phyloP scores from a whole-genome alignment of 92 coral and sea anemone genomes.

The Phenganax marumi region DNA sequence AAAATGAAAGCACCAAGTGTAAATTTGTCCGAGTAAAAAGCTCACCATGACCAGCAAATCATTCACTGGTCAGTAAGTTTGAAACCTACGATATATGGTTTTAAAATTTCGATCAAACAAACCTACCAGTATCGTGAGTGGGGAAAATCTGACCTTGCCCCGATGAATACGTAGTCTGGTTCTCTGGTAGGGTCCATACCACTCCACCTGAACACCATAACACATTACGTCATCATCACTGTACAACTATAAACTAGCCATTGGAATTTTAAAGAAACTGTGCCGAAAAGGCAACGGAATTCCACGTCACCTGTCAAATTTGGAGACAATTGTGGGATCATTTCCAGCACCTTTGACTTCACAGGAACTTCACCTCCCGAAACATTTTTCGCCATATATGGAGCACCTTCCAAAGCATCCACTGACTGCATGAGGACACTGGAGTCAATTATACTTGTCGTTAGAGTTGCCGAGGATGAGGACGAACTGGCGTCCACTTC shows the following conservation, averaged over 20 bases:
- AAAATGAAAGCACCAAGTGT: too few species aligned
- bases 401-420: constrained; percentile 43
- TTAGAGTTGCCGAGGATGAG: constrained; percentile 44
- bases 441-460: constrained; percentile 54
- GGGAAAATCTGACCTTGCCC: constrained; percentile 20
- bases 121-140: constrained; percentile 20
- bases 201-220: constrained; percentile 20
- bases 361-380: neutral
- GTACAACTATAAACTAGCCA: neutral
- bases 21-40: too few species aligned
- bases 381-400: constrained; percentile 8
- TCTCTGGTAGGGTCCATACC: constrained; percentile 38
- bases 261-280: neutral
- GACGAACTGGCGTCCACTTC: constrained; percentile 34
- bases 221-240: neutral
- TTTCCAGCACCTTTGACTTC: constrained; percentile 3
- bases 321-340: constrained; percentile 36
- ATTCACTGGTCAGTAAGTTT: too few species aligned
- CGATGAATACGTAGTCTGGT: constrained; percentile 21
- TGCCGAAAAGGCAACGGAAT: neutral
- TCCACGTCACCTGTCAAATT: constrained; percentile 23
- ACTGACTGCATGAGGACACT: constrained; percentile 57
- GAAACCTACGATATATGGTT: neutral
- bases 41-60: too few species aligned
- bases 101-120: neutral